These are phyloP conservation scores for Sus cebifrons DNA, from an alignment of 2,797 vertebrate genomes.

Conservation along the genomic window DNA sequence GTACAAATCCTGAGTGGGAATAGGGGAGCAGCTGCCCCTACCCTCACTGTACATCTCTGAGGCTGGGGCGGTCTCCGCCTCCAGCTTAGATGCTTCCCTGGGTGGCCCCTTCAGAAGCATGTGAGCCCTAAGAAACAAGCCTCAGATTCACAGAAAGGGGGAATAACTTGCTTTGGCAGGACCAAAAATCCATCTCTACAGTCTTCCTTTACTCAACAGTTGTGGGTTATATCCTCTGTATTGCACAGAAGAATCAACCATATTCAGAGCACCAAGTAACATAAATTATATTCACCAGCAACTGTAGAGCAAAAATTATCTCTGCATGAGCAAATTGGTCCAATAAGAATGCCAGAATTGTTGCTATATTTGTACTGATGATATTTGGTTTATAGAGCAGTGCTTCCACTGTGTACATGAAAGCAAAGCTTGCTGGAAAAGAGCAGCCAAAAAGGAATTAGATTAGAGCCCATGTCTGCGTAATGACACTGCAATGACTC, in stretches of 20 bases:
- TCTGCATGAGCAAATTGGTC: not conserved
- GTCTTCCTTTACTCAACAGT: not conserved
- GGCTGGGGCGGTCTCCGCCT: not conserved
- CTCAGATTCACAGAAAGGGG: not conserved
- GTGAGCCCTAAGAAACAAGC: not conserved
- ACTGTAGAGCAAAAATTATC: not conserved
- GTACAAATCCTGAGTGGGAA: not conserved
- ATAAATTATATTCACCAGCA: not conserved
- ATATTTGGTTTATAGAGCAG: not conserved
- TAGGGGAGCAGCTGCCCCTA: not conserved
- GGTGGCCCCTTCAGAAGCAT: not conserved
- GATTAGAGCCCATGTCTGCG: not conserved
- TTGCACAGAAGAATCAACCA: not conserved
- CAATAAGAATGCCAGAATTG: not conserved
- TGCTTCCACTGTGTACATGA: not conserved
- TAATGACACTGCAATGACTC: not conserved
- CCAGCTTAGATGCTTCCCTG: not conserved
- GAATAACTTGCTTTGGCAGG: not conserved
- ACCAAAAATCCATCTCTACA: not conserved
- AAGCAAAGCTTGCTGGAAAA: not conserved
- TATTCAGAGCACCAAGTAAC: not conserved
- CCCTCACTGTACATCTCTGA: not conserved
- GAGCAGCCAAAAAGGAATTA: constrained; percentile 42
- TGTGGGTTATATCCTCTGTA: not conserved
- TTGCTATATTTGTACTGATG: not conserved